These are phyloP conservation scores for Hystrix brachyura DNA, from an alignment of 2,113 vertebrate species.

Conservation along the genomic window DNA sequence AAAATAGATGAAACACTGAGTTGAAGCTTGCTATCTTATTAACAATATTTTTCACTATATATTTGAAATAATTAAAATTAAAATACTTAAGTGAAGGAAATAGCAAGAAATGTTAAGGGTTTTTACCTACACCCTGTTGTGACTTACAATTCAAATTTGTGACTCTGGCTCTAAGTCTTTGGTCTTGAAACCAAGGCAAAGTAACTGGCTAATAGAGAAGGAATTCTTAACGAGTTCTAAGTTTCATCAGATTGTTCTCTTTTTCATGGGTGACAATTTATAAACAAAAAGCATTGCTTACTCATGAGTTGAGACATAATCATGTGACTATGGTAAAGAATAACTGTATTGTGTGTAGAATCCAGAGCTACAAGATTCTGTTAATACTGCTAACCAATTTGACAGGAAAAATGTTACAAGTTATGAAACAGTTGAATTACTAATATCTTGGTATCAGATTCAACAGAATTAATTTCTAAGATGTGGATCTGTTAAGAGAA, in stretches of 20 bases:
- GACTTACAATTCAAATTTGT: not conserved
- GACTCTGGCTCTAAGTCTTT: not conserved
- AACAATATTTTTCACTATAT: not conserved
- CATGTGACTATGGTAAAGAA: conserved; percentile 77
- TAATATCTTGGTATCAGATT: conserved; percentile 84
- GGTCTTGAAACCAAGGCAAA: not conserved
- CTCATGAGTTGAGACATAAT: conserved; percentile 75
- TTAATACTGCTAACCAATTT: conserved; percentile 84
- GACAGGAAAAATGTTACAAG: conserved; percentile 83
- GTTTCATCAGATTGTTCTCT: conserved; percentile 8
- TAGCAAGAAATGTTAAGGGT: not conserved
- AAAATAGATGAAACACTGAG: not conserved
- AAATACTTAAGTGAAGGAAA: conserved; percentile 19
- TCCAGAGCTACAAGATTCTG: conserved; percentile 74
- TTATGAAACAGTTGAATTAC: conserved; percentile 85
- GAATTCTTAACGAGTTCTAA: not conserved
- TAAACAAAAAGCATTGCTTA: conserved; percentile 75
- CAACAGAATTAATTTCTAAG: conserved; percentile 82
- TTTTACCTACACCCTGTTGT: conserved; percentile 21
- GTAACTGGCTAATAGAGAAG: not conserved
- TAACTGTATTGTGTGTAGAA: conserved; percentile 78
- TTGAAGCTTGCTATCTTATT: not conserved
- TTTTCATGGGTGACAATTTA: conserved; percentile 1
- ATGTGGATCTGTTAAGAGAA: conserved; percentile 72
- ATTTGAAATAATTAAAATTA: not conserved